Evolutionary conservation across 2,888 invertebrate genomes (phyloP), one percentile per base, ranked within the genome.

Genomic region (Vandiemenella viatica): DNA sequence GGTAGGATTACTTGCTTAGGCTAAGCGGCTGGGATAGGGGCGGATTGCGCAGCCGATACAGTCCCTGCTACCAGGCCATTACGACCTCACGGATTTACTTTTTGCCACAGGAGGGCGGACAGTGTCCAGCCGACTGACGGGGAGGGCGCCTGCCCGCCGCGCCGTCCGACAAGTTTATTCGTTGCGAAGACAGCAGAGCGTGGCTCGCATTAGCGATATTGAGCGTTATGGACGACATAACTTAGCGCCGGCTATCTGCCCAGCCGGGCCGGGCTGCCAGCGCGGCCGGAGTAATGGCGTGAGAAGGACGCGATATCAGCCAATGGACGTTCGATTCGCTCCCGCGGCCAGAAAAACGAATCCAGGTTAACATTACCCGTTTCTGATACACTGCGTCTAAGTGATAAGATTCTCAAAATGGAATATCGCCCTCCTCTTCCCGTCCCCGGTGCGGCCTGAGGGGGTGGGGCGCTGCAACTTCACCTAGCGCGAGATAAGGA

Each of bases 351-450:
- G 46, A 20, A 40, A 40, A 38, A 37, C 37, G 37, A 32, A 26
- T 21, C 45, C 20, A 37, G 38, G 20, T 42, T 20, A 19, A 40
- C 45, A 40, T 45, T 48, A 48, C 38, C 40, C 41, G 43, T 52
- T 52, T 50, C 52, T 50, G 52, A 50, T 52, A 52, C 52, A 52
- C 45, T 52, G 52, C 23, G 37, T 52, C 45, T n/a, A 43, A 42
- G 43, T 23, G 52, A 52, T 52, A 52, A 52, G 52, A 50, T 46
- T 50, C 42, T 17, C 45, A 49, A 44, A 46, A 43, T 46, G 52
- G 49, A 49, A 48, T 49, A 49, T 50, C n/a, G n/a, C n/a, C n/a
- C n/a, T n/a, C n/a, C n/a, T n/a, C n/a, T n/a, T n/a, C n/a, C 44
- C 48, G 48, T 48, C 48, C 45, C 37, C 19, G 37, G 32, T 23